These are phyloP conservation scores for Arenaria interpres DNA, from an alignment of 2,113 vertebrate genomes.

Conservation along the genomic window DNA sequence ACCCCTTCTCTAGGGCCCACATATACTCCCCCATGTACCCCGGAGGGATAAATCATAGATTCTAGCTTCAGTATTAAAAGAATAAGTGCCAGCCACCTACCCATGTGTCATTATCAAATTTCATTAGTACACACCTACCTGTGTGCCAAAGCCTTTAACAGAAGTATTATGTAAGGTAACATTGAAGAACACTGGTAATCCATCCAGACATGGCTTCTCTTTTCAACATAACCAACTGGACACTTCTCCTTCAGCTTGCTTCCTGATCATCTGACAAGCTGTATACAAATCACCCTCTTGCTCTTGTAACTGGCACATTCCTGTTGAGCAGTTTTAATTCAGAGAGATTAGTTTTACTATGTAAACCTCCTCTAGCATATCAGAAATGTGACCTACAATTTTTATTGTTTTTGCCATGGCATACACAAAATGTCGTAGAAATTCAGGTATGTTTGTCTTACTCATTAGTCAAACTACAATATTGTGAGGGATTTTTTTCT, in stretches of 20 bases:
- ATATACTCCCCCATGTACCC: background rate
- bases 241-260: background rate
- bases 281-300: background rate
- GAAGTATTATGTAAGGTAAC: background rate
- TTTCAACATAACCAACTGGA: background rate
- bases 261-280: background rate
- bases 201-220: background rate
- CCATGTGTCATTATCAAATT: background rate
- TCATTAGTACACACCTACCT: background rate
- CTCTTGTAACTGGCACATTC: background rate
- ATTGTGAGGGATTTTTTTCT: background rate
- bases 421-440: background rate
- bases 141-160: background rate
- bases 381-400: background rate
- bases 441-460: background rate
- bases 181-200: background rate
- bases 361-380: background rate
- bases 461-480: background rate
- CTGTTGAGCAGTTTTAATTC: background rate
- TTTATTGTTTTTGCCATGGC: background rate
- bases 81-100: slow-evolving; percentile 9
- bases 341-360: background rate
- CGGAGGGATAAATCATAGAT: background rate
- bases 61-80: background rate
- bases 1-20: background rate